Base-by-base conservation (phyloP, 2,113 vertebrate genomes). In the Equus quagga region DNA sequence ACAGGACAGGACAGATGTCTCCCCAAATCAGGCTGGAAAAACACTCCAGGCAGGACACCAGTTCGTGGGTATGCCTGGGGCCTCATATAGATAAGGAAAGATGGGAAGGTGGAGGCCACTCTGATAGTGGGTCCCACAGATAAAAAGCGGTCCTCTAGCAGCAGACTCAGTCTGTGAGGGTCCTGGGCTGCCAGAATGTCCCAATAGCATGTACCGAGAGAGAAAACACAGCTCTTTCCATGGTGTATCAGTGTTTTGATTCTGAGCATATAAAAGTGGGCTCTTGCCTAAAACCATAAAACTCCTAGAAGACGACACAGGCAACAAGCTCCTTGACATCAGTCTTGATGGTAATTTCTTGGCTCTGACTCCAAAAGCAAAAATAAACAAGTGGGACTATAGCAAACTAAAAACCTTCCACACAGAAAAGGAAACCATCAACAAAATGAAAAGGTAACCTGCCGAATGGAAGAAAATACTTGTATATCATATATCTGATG, bases 141-240 rank as follows among this genome's bases (percentile, higher is more conserved):
- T 14, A 64, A 54, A 70, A 5, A 3, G 31, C 17, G 49, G 15
- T 13, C 10, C 51, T 81, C 24, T 19, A 19, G 44, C 23, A 3
- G 21, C 69, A 60, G 15, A 44, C 31, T 18, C 49, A 7, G 83
- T 51, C 41, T 28, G 4, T 18, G 54, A 26, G 69, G 14, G 73
- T 28, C 62, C 69, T 28, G 33, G 54, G 23, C 87, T 15, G 3
- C 88, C 31, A 44, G 78, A 87, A 6, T 4, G 41, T 49, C 23
- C 14, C 2, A 21, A 5, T 3, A 33, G 36, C 15, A 19, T 44
- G 62, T 15, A 6, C 1, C 8, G 13, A 7, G 2, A 33, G 49
- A 2, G 6, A 18, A 19, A 31, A 23, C 26, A 49, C 31, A 14
- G 51, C 2, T 56, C 36, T 85, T 85, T 31, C 54, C 26, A 36